Evolutionary conservation across 2,888 invertebrate species (phyloP), one percentile per base, ranked within the genome.

Genomic region (Aphelenchoides bicaudatus): DNA sequence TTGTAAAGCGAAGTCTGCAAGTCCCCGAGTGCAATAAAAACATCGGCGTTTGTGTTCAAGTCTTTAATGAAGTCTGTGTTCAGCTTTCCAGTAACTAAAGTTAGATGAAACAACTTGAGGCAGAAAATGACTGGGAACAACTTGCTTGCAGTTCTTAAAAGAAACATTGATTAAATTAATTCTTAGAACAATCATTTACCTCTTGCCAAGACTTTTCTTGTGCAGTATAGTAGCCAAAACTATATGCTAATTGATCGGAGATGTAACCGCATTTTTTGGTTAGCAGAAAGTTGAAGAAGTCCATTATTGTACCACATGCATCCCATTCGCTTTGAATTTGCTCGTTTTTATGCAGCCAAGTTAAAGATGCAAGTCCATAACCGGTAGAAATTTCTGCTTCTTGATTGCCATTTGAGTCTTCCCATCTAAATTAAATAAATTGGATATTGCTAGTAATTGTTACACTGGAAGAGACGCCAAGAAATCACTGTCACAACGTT

Each of bases 341-440:
- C n/a, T 46, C 48, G 30, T 67, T n/a, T 13, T 30, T 16, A 19
- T 50, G 29, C n/a, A 65, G 39, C 65, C 65, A 65, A 6, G 49
- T 50, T 29, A 65, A 39, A n/a, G 66, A 67, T 13, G 66, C 62
- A n/a, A 49, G 28, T 16, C 65, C 65, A 39, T 64, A 65, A n/a
- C 64, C 64, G n/a, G 66, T 63, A 13, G 63, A 31, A 37, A 63
- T 50, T 50, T 5, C 3, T 3, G 52, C 10, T 2, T n/a, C 13
- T 16, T 43, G 25, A 2, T 25, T 28, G 1, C 55, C 55, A 3
- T 1, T 25, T 10, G 8, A n/a, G 10, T 29, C 3, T 56, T 10
- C 8, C 55, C 55, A 54, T 8, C 55, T 54, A 38, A 49, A 49
- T 8, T 13, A 43, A 21, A 13, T 16, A 52, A 52, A 37, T n/a